Evolutionary conservation across 37 sponge, comb jelly and placozoan species (phyloP).

Genomic region (Beroe ovata): DNA sequence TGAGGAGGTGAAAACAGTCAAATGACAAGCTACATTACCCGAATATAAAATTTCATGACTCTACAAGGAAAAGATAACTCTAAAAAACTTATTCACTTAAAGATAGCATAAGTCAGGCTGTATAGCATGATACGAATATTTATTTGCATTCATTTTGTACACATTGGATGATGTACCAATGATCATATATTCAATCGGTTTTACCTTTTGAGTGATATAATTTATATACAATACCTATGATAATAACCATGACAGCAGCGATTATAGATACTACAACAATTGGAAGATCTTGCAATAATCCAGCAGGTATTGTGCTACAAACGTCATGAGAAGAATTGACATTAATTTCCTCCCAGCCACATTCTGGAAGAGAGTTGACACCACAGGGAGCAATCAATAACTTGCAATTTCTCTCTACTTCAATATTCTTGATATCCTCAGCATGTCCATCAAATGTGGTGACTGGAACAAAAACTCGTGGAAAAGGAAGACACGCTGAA

Average conservation of each 20-base stretch:
- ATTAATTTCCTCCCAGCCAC: constrained; percentile 52
- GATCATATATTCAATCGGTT: no score
- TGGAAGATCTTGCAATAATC: constrained; percentile 2
- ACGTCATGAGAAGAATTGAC: background rate
- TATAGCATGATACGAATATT: no score
- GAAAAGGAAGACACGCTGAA: constrained; percentile 1
- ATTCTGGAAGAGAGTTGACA: background rate
- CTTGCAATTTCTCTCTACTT: constrained; percentile 9
- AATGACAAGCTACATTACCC: no score
- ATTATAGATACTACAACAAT: background rate
- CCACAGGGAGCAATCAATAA: constrained; percentile 34
- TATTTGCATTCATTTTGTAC: no score
- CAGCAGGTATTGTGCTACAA: constrained; percentile 25
- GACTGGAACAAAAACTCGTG: constrained; percentile 36
- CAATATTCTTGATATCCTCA: background rate
- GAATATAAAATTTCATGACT: no score
- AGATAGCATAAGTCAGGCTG: no score
- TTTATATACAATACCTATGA: background rate
- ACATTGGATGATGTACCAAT: no score
- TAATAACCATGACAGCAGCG: background rate
- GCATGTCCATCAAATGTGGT: background rate
- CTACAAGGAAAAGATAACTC: no score
- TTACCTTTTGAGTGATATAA: background rate
- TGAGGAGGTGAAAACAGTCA: no score
- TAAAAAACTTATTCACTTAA: no score